phyloP scores from a whole-genome alignment of 2,888 invertebrate genomes.

The Plebejus argus region DNA sequence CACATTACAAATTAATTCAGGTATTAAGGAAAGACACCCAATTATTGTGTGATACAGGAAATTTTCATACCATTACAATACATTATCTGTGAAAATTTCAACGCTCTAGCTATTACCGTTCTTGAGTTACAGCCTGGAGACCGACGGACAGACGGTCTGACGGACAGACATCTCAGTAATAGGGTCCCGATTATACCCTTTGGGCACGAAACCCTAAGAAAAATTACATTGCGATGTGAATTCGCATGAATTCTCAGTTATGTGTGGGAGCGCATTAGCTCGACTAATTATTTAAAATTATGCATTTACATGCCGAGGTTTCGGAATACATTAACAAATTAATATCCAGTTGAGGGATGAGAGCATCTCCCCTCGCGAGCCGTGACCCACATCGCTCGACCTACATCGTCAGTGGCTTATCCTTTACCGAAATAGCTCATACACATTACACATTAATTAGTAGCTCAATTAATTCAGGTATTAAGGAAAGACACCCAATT shows the following conservation, averaged over 20 bases:
- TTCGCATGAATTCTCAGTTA: too few relatives aligned
- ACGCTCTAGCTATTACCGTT: too few relatives aligned
- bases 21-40: background rate
- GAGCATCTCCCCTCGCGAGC: slow-evolving; percentile 42
- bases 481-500: background rate
- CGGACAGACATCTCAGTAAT: too few relatives aligned
- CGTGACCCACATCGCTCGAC: slow-evolving; percentile 45
- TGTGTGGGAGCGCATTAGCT: background rate
- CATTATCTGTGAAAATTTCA: too few relatives aligned
- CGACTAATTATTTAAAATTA: background rate
- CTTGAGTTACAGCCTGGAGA: too few relatives aligned
- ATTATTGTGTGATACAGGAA: background rate
- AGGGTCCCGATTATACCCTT: too few relatives aligned
- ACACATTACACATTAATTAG: background rate
- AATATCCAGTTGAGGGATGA: slow-evolving; percentile 28
- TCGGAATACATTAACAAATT: background rate
- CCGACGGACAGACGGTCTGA: too few relatives aligned
- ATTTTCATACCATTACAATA: too few relatives aligned
- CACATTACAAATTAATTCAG: background rate
- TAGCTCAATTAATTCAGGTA: background rate
- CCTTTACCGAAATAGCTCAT: background rate
- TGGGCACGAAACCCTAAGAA: too few relatives aligned
- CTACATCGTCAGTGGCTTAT: slow-evolving; percentile 41
- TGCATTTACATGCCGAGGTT: background rate
- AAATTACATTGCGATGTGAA: too few relatives aligned